Base-by-base conservation (phyloP, 2,888 invertebrate genomes). In the Gari tellinella region DNA sequence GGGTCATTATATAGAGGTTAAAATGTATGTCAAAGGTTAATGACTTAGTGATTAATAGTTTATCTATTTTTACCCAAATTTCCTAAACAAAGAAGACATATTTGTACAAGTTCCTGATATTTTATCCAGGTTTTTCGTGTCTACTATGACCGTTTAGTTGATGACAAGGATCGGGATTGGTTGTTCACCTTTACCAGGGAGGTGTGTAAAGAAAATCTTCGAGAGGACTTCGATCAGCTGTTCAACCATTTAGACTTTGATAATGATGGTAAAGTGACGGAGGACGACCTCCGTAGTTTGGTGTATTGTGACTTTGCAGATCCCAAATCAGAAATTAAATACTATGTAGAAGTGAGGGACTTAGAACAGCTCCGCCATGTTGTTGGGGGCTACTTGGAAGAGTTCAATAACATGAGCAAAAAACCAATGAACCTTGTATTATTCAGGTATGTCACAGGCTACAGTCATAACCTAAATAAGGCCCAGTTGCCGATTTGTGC, bases 281-380 rank as follows among this genome's bases (percentile, higher is more conserved):
- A 97, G 89, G 93, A 93, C 19, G 96, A 98, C 90, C 93, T 98
- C 8, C 94, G 98, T 65, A 96, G 95, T 85, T 93, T 99, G 72
- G 94, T 99, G 69, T 99, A 96, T 92, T 99, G 99, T 90, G 98
- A 99, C 92, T 99, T 99, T 90, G 95, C 96, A 0, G 98, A 99
- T 93, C 96, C 97, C 0, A 98, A 98, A 94, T 96, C 96, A 0
- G 97, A 98, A 88, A 94, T 95, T 14, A 94, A 97, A 38, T 95
- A 96, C 87, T 99, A 99, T 88, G 94, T 96, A 88, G 98, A 98
- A 93, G 97, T 97, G 0, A 92, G 94, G 1, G 96, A 98, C 90
- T 93, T 97, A 89, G 96, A 96, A 46, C 94, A 95, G 79, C 92
- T 99, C 64, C 94, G 95, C 66, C 93, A 94, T 0, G 96, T 97